A percentile compares a stretch with the other conserved stretches of the same genome.
Conservation (phyloP, 2,113 vertebrate genomes). For the Dasyornis broadbenti region DNA sequence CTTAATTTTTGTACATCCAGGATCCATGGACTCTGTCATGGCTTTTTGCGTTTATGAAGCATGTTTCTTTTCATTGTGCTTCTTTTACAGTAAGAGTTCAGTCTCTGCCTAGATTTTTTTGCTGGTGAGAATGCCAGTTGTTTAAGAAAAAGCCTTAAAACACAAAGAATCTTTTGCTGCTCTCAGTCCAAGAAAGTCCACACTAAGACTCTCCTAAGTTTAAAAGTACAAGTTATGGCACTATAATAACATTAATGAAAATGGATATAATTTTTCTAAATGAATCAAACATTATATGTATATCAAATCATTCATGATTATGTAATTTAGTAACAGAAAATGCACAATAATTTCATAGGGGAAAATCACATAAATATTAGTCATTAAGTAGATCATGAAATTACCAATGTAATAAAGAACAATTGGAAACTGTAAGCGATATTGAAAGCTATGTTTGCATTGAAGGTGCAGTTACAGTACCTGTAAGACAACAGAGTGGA, state of each 20-base stretch:
- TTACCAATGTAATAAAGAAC: background rate
- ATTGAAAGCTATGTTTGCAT: background rate
- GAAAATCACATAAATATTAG: background rate
- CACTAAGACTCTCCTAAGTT: background rate
- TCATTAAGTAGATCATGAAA: background rate
- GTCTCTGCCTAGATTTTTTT: background rate
- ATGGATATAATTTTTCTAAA: background rate
- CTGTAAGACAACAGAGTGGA: background rate
- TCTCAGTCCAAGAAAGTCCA: background rate
- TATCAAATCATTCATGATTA: background rate
- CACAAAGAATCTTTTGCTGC: background rate
- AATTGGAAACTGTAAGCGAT: background rate
- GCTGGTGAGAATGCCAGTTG: background rate
- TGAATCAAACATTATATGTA: background rate
- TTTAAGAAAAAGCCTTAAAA: background rate
- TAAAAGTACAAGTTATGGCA: background rate
- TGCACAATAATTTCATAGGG: background rate
- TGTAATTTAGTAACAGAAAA: background rate
- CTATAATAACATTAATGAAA: background rate
- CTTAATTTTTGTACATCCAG: constrained; percentile 16
- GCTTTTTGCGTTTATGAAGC: constrained; percentile 11
- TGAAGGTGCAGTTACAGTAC: background rate
- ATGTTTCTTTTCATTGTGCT: background rate
- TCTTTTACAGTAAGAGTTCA: constrained; percentile 10
- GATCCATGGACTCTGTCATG: background rate